Conservation (phyloP, 2,113 vertebrate genomes). For the Callochromis pleurospilus region DNA sequence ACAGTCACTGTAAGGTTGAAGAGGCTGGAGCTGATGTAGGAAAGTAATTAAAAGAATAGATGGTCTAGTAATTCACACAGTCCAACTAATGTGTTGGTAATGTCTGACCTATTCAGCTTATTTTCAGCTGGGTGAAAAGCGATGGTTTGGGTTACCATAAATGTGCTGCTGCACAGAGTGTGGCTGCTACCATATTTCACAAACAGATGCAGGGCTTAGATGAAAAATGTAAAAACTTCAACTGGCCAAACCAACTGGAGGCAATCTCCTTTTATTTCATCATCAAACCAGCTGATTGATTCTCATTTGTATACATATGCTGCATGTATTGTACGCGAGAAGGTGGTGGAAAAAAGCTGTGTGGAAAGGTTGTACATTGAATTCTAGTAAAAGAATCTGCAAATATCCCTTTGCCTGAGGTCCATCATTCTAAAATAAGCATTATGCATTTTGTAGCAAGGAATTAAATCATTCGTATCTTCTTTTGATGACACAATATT, state of each 20-base stretch:
- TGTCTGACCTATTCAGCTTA: conserved; percentile 37
- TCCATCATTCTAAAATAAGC: background rate
- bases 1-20: conserved; percentile 10
- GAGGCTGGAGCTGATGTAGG: background rate
- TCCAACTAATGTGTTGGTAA: background rate
- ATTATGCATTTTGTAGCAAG: background rate
- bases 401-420: background rate
- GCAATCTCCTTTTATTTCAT: conserved; percentile 16
- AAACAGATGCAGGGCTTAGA: conserved; percentile 1
- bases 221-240: conserved; percentile 15
- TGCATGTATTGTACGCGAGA: background rate
- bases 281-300: background rate
- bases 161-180: conserved; percentile 20
- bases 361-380: background rate
- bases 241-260: conserved; percentile 18
- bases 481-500: background rate
- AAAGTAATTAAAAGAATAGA: conserved; percentile 28
- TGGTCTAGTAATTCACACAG: background rate
- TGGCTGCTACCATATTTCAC: conserved; percentile 7
- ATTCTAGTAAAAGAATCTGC: background rate
- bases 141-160: conserved; percentile 38
- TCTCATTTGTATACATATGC: background rate
- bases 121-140: conserved; percentile 4
- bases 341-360: background rate
- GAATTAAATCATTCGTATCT: background rate